These are phyloP conservation scores for Cantharis nigra DNA, from an alignment of 2,888 invertebrate genomes.

Conservation along the genomic window DNA sequence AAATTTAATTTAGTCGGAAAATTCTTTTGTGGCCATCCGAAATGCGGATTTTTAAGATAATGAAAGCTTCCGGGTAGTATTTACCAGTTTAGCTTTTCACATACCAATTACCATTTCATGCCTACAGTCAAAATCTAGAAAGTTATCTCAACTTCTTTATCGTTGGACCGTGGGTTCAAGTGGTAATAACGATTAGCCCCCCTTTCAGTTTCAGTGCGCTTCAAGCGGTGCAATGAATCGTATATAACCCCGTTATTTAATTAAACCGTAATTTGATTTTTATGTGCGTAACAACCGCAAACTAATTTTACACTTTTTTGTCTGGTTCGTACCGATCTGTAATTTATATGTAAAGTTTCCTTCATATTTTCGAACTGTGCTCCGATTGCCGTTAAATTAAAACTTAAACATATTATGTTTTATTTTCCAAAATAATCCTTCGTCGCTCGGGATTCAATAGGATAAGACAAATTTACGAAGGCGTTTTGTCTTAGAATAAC, in stretches of 20 bases:
- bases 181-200: conserved; percentile 9
- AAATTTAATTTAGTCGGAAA: conserved; percentile 7
- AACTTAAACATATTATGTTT: no score
- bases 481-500: no score
- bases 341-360: neutral
- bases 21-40: neutral
- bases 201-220: conserved; percentile 2
- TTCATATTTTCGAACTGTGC: no score
- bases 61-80: conserved; percentile 2
- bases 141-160: conserved; percentile 1
- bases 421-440: no score
- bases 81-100: conserved; percentile 14
- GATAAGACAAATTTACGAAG: no score
- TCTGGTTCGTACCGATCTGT: neutral
- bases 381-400: no score
- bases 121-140: conserved; percentile 3
- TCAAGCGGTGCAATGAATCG: conserved; percentile 32
- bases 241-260: conserved; percentile 36
- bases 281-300: conserved; percentile 15
- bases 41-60: conserved; percentile 1
- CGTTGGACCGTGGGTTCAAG: neutral
- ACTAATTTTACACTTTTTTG: neutral
- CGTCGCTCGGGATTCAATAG: no score
- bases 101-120: conserved; percentile 18
- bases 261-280: conserved; percentile 28